A percentile compares a stretch with the other conserved stretches of the same genome.
Evolutionary conservation across 2,888 invertebrate genomes (phyloP).

Genomic region (Pachydiplax longipennis): DNA sequence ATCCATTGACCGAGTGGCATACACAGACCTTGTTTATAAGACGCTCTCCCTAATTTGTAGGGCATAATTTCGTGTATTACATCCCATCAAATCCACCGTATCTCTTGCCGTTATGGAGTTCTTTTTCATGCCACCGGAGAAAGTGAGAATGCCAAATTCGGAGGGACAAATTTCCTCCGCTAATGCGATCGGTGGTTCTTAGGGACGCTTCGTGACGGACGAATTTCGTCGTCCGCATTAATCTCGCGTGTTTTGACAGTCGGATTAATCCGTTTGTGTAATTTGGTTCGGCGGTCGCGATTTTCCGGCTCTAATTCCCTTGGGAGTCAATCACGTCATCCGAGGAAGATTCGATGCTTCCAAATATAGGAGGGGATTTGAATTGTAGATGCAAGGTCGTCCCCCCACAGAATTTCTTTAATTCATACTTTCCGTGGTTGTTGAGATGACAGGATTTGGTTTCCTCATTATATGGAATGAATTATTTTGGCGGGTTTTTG

Average conservation of each 20-base stretch:
- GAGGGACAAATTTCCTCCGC: neutral
- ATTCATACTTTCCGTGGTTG: too few relatives aligned
- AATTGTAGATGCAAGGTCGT: too few relatives aligned
- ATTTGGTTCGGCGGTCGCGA: neutral
- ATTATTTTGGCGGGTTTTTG: too few relatives aligned
- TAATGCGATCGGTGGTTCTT: neutral
- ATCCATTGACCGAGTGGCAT: neutral
- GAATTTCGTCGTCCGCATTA: neutral
- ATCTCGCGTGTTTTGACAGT: neutral
- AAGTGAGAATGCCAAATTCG: neutral
- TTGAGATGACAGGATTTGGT: too few relatives aligned
- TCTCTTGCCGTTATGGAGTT: neutral
- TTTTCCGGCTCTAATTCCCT: neutral
- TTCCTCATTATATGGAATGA: too few relatives aligned
- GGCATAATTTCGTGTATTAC: neutral
- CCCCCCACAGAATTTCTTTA: too few relatives aligned
- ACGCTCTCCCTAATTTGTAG: neutral
- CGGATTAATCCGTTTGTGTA: neutral
- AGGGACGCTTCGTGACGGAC: neutral
- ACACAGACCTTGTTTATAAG: neutral
- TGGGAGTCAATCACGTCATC: too few relatives aligned
- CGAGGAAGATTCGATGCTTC: too few relatives aligned
- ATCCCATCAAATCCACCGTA: neutral
- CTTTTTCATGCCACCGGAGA: neutral
- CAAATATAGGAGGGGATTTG: too few relatives aligned